These are phyloP conservation scores for Dipus sagitta DNA, from an alignment of 2,797 vertebrate genomes.

Conservation along the genomic window DNA sequence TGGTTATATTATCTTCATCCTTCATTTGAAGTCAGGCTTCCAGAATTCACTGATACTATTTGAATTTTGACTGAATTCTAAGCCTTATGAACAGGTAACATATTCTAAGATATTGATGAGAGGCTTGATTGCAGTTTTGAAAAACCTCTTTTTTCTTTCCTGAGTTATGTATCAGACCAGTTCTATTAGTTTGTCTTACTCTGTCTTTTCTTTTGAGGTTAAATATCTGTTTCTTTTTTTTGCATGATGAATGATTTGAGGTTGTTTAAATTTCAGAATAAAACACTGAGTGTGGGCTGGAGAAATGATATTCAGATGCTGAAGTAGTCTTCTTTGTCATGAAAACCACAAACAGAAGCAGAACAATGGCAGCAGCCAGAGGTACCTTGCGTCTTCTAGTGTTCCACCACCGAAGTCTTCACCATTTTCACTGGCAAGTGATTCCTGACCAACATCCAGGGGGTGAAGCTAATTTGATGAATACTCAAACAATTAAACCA, in stretches of 20 bases:
- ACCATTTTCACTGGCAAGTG: constrained; percentile 33
- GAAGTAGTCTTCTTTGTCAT: constrained; percentile 26
- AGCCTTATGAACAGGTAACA: background rate
- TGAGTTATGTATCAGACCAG: background rate
- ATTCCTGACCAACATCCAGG: constrained; percentile 48
- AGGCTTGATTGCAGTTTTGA: background rate
- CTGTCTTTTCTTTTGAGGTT: background rate
- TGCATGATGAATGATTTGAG: background rate
- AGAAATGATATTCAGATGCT: constrained; percentile 8
- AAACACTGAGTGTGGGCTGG: background rate
- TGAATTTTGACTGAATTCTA: background rate
- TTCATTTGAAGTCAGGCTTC: background rate
- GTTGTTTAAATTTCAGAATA: background rate
- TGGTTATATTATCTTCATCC: background rate
- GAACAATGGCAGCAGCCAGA: constrained; percentile 61
- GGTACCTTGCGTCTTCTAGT: constrained; percentile 53
- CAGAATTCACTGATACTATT: background rate
- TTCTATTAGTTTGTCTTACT: background rate
- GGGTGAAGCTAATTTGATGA: constrained; percentile 37
- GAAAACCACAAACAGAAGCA: constrained; percentile 20
- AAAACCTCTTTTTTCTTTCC: background rate
- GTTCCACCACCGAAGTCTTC: constrained; percentile 61
- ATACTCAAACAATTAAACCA: constrained; percentile 61
- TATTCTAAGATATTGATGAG: background rate
- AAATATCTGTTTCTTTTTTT: background rate